These are phyloP conservation scores for Saccopteryx leptura DNA, from an alignment of 2,113 vertebrate genomes.

Conservation along the genomic window DNA sequence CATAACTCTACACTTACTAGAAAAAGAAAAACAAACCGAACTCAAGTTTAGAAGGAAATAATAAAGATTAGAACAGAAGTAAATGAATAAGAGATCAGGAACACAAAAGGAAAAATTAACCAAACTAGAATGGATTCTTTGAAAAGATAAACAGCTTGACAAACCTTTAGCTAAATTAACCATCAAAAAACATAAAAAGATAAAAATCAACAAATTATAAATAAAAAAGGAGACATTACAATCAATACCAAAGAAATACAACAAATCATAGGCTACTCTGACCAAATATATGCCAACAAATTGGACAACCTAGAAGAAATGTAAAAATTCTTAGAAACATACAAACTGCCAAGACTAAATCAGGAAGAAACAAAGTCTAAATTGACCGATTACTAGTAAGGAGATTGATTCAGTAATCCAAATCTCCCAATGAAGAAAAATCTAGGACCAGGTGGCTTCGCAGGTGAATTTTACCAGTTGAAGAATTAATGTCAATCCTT, in stretches of 20 bases:
- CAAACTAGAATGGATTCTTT: not conserved
- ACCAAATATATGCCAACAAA: not conserved
- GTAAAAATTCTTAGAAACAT: not conserved
- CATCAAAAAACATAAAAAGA: not conserved
- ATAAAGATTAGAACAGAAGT: not conserved
- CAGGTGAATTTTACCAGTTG: not conserved
- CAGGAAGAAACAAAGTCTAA: not conserved
- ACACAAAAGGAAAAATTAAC: not conserved
- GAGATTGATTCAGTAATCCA: not conserved
- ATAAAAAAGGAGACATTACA: not conserved
- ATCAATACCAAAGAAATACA: not conserved
- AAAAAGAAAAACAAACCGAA: not conserved
- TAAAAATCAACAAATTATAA: not conserved
- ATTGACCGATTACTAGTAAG: not conserved
- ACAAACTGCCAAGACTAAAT: not conserved
- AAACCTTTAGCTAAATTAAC: not conserved
- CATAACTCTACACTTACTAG: not conserved
- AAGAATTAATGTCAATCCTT: not conserved
- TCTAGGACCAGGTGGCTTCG: not conserved
- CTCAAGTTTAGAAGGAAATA: not conserved
- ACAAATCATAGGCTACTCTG: not conserved
- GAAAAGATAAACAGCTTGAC: not conserved
- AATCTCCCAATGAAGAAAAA: not conserved
- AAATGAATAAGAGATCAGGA: not conserved
- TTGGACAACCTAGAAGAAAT: not conserved